phyloP scores from a whole-genome alignment of 2,888 invertebrate genomes.

The Watsonalla cultraria region DNA sequence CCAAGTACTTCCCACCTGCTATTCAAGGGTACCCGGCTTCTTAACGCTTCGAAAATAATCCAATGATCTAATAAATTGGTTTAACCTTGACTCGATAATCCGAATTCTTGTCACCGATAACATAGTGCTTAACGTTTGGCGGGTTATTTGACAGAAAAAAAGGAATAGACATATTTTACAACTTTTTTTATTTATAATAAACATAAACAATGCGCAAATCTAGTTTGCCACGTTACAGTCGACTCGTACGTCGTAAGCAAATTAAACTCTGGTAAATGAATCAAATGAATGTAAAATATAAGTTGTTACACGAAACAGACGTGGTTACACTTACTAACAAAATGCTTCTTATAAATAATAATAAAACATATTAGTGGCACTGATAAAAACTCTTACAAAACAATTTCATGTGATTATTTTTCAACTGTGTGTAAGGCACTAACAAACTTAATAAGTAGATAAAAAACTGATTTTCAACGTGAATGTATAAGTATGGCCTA shows the following conservation, averaged over 20 bases:
- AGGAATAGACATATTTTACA: constrained; percentile 33
- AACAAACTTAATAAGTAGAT: constrained; percentile 22
- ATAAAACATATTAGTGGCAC: constrained; percentile 57
- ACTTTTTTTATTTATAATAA: constrained; percentile 68
- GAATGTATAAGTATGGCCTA: background rate
- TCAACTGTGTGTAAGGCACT: constrained; percentile 13
- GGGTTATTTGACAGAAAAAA: background rate
- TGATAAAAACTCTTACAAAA: constrained; percentile 35
- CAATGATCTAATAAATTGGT: constrained; percentile 3
- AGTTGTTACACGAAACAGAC: constrained; percentile 38
- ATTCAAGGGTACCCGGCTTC: background rate
- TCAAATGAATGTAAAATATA: constrained; percentile 43
- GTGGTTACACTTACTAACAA: constrained; percentile 58
- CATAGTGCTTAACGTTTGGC: too few species aligned
- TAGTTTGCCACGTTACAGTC: constrained; percentile 49
- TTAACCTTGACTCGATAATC: background rate
- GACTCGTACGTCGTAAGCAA: constrained; percentile 35
- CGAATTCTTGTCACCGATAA: too few species aligned
- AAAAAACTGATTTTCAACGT: constrained; percentile 4
- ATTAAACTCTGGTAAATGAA: constrained; percentile 36
- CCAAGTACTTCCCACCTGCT: background rate
- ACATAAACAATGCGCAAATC: constrained; percentile 74
- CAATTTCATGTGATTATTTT: constrained; percentile 9
- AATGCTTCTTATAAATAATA: constrained; percentile 55
- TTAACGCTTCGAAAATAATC: background rate